Base-by-base conservation (phyloP, 2,113 vertebrate genomes). In the Actinemys pallida region DNA sequence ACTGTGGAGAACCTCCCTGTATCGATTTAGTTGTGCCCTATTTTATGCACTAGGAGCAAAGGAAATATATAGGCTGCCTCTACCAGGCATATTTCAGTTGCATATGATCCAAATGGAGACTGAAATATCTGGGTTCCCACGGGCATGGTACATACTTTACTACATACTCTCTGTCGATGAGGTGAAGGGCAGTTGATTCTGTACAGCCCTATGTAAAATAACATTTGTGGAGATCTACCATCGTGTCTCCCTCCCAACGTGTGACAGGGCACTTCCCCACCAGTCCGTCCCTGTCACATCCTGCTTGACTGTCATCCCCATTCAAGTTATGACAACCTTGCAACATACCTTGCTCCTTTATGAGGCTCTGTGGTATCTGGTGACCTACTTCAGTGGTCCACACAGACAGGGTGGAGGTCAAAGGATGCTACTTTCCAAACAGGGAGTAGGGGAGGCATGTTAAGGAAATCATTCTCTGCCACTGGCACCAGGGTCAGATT, bases 191-290 rank as follows among this genome's bases (percentile, higher is more conserved):
- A 39, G 6, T 0, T 69, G 31, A 69, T n/a, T 81, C 13, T 0
- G 0, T 8, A 45, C 1, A 52, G 4, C 6, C 8, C 14, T 8
- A 1, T 50, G 1, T 3, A 87, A 13, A 1, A 27, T 1, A 4
- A 5, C 8, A 52, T 4, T 81, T 83, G 52, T 57, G 53, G 91
- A 81, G 11, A 10, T 69, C 0, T 8, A 8, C n/a, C 7, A 52
- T 2, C 1, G 49, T 92, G 8, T 8, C 27, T 2, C 1, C 62
- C 2, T 6, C 29, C 22, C 1, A 47, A 6, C 2, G 1, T n/a
- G 10, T 27, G 52, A 56, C 17, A 27, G 52, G 8, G 6, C 17
- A 47, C 1, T 10, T 72, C 59, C 29, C 4, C 4, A 13, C 2
- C 3, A 2, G 42, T 87, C 56, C 2, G 13, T 5, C 29, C 88